phyloP scores from a whole-genome alignment of 2,797 vertebrate genomes.

The Sternotherus odoratus region DNA sequence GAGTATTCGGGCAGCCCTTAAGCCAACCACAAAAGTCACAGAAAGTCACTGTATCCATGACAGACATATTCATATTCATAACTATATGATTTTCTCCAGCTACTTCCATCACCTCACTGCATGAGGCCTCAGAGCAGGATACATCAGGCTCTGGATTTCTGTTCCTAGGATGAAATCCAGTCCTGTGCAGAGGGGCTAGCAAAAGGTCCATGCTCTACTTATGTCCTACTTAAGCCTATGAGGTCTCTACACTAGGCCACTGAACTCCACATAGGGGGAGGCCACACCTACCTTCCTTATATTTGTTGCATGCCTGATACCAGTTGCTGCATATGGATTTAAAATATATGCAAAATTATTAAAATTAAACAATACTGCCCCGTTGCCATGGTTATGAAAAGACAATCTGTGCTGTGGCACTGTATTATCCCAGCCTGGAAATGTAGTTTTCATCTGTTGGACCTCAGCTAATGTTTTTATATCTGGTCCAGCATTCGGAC shows the following conservation, averaged over 20 bases:
- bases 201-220: not conserved
- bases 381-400: slow-evolving; percentile 38
- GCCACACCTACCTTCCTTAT: not conserved
- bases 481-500: slow-evolving; percentile 19
- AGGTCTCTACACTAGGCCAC: slow-evolving; percentile 17
- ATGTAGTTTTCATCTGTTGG: slow-evolving; percentile 30
- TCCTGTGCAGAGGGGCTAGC: not conserved
- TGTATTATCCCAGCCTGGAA: slow-evolving; percentile 41
- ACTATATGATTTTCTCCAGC: not conserved
- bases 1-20: too few relatives aligned
- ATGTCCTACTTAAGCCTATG: slow-evolving; percentile 15
- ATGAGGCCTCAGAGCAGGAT: not conserved
- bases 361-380: slow-evolving; percentile 43
- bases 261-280: not conserved
- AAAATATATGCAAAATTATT: slow-evolving; percentile 20
- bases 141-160: not conserved
- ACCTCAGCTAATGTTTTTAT: slow-evolving; percentile 24
- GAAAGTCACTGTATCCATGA: too few relatives aligned
- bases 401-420: slow-evolving; percentile 36
- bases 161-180: slow-evolving; percentile 18
- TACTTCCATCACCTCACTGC: not conserved
- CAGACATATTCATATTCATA: not conserved
- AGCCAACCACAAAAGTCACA: too few relatives aligned
- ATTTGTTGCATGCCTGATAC: not conserved
- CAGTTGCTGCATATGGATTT: not conserved